Evolutionary conservation across 2,113 vertebrate genomes (phyloP).

Genomic region (Monopterus albus): DNA sequence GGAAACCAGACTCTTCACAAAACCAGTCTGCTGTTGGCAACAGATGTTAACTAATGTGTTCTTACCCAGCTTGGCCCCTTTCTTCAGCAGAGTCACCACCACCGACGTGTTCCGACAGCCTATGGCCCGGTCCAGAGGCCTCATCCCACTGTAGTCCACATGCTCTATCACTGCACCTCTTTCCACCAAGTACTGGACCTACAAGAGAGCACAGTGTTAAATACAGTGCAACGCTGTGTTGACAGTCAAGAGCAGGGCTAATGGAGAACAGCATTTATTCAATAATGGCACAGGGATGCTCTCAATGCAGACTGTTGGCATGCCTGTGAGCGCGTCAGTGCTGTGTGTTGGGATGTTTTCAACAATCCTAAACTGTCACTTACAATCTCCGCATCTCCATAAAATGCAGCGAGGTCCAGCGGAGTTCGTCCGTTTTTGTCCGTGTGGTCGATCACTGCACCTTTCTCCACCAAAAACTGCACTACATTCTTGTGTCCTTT

Average conservation of each 20-base stretch:
- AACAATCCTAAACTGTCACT: conserved; percentile 14
- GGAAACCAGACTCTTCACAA: conserved; percentile 49
- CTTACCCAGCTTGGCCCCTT: conserved; percentile 96
- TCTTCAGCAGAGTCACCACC: conserved; percentile 92
- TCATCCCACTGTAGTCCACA: conserved; percentile 96
- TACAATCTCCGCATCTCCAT: conserved; percentile 95
- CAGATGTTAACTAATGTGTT: not conserved
- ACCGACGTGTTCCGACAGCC: conserved; percentile 95
- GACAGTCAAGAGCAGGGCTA: conserved; percentile 17
- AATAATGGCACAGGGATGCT: conserved; percentile 25
- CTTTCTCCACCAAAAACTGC: conserved; percentile 92
- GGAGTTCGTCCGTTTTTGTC: conserved; percentile 97
- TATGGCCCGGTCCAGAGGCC: conserved; percentile 96
- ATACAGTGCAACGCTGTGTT: not conserved
- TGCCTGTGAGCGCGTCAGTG: not conserved
- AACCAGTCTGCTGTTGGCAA: conserved; percentile 24
- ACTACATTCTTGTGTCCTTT: conserved; percentile 95
- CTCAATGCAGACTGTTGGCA: not conserved
- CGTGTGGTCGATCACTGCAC: conserved; percentile 92
- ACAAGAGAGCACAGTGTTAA: not conserved
- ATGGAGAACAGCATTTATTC: conserved; percentile 24
- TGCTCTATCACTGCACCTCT: conserved; percentile 96
- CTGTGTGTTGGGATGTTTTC: not conserved
- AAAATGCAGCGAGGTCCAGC: conserved; percentile 95
- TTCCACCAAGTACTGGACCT: conserved; percentile 98